A percentile compares a stretch with the other conserved stretches of the same genome.
These are phyloP conservation scores for Phortica magna DNA, from an alignment of 2,888 invertebrate genomes.

Conservation along the genomic window DNA sequence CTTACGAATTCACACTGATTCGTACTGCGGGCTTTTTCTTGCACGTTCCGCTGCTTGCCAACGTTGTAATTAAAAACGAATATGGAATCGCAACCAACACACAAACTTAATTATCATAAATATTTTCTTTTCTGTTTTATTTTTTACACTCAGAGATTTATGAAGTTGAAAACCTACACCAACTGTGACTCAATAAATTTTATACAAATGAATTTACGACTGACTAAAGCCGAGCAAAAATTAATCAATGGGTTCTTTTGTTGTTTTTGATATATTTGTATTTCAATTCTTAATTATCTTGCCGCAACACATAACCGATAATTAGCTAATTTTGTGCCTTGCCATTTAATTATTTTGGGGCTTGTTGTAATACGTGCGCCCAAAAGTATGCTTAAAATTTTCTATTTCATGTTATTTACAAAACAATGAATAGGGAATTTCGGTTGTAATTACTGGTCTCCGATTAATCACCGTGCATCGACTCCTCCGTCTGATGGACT, in stretches of 20 bases:
- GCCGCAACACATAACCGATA: neutral
- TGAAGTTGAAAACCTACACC: neutral
- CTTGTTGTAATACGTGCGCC: neutral
- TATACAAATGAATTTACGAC: too few relatives aligned
- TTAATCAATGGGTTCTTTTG: neutral
- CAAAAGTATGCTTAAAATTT: neutral
- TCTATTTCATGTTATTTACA: slow-evolving; percentile 5
- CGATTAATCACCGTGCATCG: too few relatives aligned
- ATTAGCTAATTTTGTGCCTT: neutral
- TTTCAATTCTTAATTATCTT: neutral
- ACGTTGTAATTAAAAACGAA: neutral
- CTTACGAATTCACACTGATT: neutral
- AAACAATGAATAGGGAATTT: neutral
- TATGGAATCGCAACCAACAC: neutral
- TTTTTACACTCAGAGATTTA: neutral
- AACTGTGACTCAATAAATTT: slow-evolving; percentile 1
- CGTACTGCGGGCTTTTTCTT: neutral
- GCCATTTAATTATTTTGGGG: neutral
- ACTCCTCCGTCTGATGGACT: neutral
- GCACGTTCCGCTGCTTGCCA: too few relatives aligned
- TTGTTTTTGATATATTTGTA: neutral
- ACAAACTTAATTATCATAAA: slow-evolving; percentile 2
- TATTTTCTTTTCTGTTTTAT: neutral
- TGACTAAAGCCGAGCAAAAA: too few relatives aligned
- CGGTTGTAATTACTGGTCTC: too few relatives aligned